Evolutionary conservation across 1,140 invertebrate species (phyloP), one percentile per base, ranked within the genome.

Genomic region (Eumaeus atala): DNA sequence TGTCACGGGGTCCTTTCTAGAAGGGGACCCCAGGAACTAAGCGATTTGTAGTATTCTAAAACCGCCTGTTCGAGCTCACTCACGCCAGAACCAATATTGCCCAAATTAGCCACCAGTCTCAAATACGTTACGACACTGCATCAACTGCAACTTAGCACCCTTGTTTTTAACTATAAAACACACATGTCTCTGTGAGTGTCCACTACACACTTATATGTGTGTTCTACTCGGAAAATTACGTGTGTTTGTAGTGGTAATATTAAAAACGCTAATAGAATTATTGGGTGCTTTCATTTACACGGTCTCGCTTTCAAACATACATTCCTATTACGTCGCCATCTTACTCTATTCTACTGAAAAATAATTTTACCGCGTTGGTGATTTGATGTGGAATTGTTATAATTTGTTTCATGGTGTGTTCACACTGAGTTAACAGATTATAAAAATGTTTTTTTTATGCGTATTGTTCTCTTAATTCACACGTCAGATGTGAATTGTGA

Each of bases 321-420:
- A 81, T 81, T 81, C 77, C 77, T 59, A 56, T 42, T 58, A 50
- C 56, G 40, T 54, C 28, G 44, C 51, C 21, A 53, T 40, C 50
- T 16, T 42, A 1, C 12, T 44, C 16, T 44, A n/a, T 44, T 44
- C 6, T 44, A 44, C 2, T n/a, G 11, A 44, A 28, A 28, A 3
- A 28, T 44, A 37, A 28, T 58, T 52, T 51, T 54, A 48, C 49
- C 35, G 58, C 55, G 51, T 60, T 56, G 55, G 66, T 66, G 57
- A 71, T 74, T 61, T 62, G 57, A 71, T 60, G 64, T 75, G 71
- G 73, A 77, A 79, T 83, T 83, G 79, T 81, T 84, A 51, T 72
- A 78, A 67, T 36, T 55, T 60, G 49, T 62, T 14, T 44, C 8
- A 17, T 44, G 40, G 40, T 17, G 9, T 44, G 40, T 44, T 3